phyloP scores from a whole-genome alignment of 2,113 vertebrate genomes.

The Leptodactylus fuscus region DNA sequence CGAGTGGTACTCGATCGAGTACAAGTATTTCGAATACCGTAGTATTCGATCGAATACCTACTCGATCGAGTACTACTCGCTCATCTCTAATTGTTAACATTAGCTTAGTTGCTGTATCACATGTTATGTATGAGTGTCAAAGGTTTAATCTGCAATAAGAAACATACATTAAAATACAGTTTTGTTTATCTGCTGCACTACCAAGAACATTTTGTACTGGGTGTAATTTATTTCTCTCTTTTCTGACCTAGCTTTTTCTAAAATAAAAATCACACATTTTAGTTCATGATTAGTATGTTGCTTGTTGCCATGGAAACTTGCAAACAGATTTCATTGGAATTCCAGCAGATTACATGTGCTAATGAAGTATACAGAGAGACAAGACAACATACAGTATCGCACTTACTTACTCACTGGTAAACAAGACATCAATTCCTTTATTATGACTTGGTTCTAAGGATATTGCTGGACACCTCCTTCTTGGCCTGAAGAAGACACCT shows the following conservation, averaged over 20 bases:
- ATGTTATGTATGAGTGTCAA: too few species aligned
- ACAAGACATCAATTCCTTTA: not conserved
- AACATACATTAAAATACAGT: not conserved
- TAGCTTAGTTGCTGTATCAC: too few species aligned
- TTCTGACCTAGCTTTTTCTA: conserved; percentile 8
- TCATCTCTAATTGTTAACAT: too few species aligned
- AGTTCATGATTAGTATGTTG: conserved; percentile 29
- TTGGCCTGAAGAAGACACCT: too few species aligned
- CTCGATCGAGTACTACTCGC: too few species aligned
- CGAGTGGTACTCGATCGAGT: too few species aligned
- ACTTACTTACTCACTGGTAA: not conserved
- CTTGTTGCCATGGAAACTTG: conserved; percentile 40
- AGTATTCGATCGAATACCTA: too few species aligned
- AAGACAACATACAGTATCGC: too few species aligned
- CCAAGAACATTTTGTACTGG: not conserved
- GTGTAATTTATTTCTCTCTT: conserved; percentile 1
- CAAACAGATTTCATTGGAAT: conserved; percentile 10
- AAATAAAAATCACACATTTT: conserved; percentile 8
- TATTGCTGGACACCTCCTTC: too few species aligned
- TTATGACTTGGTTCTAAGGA: too few species aligned
- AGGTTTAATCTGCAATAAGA: not conserved
- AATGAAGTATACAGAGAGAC: conserved; percentile 22
- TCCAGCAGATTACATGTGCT: conserved; percentile 14
- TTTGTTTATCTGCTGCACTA: not conserved
- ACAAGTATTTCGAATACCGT: too few species aligned